phyloP scores from a whole-genome alignment of 2,888 invertebrate species.

The Drosophila quasianomalipes region DNA sequence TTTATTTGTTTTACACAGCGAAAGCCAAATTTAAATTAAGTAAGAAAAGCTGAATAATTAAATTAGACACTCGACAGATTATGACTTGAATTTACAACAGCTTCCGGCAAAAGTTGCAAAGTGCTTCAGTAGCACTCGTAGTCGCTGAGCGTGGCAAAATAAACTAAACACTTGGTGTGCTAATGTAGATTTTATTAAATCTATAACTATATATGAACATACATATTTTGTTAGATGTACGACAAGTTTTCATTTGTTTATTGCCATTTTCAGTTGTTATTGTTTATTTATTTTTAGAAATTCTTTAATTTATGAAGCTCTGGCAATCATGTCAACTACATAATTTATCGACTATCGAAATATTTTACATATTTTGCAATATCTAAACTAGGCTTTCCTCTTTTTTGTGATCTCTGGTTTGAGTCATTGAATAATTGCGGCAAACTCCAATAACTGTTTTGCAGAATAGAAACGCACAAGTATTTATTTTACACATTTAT shows the following conservation, averaged over 20 bases:
- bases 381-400: background rate
- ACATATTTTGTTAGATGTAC: background rate
- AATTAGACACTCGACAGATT: conserved; percentile 56
- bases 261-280: background rate
- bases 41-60: conserved; percentile 58
- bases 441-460: background rate
- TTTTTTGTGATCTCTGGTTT: too few relatives aligned
- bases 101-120: conserved; percentile 5
- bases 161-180: background rate
- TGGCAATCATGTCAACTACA: background rate
- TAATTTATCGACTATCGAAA: background rate
- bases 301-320: background rate
- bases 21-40: background rate
- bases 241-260: background rate
- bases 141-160: background rate
- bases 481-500: background rate
- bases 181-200: background rate
- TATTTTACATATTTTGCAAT: background rate
- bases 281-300: background rate
- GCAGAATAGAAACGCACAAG: background rate
- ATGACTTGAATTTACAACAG: conserved; percentile 39
- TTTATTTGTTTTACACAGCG: conserved; percentile 62
- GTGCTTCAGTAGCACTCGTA: background rate
- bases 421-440: too few relatives aligned
- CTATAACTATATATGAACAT: background rate